Percentiles rank a stretch among this genome's conserved stretches.
Evolutionary conservation across 1,140 invertebrate genomes (phyloP).

Genomic region (Micrasema minimum): DNA sequence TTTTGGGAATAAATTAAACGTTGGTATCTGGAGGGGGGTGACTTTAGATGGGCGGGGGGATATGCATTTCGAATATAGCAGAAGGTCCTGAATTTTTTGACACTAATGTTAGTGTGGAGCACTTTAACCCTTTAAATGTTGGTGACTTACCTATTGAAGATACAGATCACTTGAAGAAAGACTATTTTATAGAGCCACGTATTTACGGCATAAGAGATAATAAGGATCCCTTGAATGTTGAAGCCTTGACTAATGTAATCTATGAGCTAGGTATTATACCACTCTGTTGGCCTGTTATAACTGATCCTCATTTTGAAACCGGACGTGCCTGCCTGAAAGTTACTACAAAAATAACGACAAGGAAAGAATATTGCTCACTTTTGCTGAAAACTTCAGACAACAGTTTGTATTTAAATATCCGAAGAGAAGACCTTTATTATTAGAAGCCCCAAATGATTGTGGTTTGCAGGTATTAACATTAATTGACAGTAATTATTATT

Average conservation of each 20-base stretch:
- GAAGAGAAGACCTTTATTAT: slow-evolving; percentile 76
- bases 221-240: slow-evolving; percentile 30
- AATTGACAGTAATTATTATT: too few relatives aligned
- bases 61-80: slow-evolving; percentile 10
- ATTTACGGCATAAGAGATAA: slow-evolving; percentile 43
- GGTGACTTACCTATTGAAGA: slow-evolving; percentile 26
- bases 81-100: slow-evolving; percentile 11
- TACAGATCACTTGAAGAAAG: slow-evolving; percentile 12
- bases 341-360: slow-evolving; percentile 81
- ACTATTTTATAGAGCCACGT: slow-evolving; percentile 21
- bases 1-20: too few relatives aligned
- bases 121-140: not conserved
- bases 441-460: slow-evolving; percentile 86
- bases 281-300: slow-evolving; percentile 65
- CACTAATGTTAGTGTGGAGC: not conserved
- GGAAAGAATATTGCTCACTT: slow-evolving; percentile 80
- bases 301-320: slow-evolving; percentile 65
- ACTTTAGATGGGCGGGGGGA: too few relatives aligned
- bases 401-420: slow-evolving; percentile 78
- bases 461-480: slow-evolving; percentile 73
- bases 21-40: too few relatives aligned
- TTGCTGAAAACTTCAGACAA: slow-evolving; percentile 85
- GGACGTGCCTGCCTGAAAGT: slow-evolving; percentile 72
- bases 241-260: slow-evolving; percentile 59
- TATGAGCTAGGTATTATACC: slow-evolving; percentile 65